Base-by-base conservation (phyloP, 2,113 vertebrate species). In the Mionectes macconnelli region DNA sequence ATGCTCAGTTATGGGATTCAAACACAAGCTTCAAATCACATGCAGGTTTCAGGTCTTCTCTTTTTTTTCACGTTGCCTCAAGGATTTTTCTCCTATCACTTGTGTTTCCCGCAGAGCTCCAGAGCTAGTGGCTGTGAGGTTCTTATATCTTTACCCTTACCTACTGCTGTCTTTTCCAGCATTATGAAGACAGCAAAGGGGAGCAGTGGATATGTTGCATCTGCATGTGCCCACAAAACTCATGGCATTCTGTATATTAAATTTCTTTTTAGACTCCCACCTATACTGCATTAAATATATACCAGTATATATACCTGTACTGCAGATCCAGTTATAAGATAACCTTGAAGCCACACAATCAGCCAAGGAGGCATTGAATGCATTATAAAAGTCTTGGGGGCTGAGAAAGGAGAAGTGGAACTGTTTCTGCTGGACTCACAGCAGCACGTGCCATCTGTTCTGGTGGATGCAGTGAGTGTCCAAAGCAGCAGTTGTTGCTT, bases 401-500 rank as follows among this genome's bases (percentile, higher is more conserved):
- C 50, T 66, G 33, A 45, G 59, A 35, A 40, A 21, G 20, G 20
- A 64, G 37, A 59, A 31, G 1, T 27, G 28, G 49, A 35, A 18
- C 35, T 67, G 2, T 45, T 45, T 52, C 23, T 45, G 15, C 55
- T 40, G 49, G 25, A 35, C 11, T 40, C 35, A 47, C 10, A 23
- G 17, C 3, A 4, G 24, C 27, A 1, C 9, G 18, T 1, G 0
- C 40, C 47, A 27, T 31, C 42, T 19, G 0, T 27, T 42, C 33
- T 33, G 60, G 27, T 30, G 37, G 37, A 40, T 40, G 15, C 73
- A 59, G 23, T 17, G 57, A 64, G 35, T 5, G 35, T n/a, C 60
- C 45, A 33, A 60, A 60, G 31, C 8, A 62, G 53, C 25, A 33
- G 14, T 22, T 8, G 55, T 53, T 62, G 25, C 10, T 74, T 55